These are phyloP conservation scores for Craseonycteris thonglongyai DNA, from an alignment of 2,113 vertebrate genomes.

Conservation along the genomic window DNA sequence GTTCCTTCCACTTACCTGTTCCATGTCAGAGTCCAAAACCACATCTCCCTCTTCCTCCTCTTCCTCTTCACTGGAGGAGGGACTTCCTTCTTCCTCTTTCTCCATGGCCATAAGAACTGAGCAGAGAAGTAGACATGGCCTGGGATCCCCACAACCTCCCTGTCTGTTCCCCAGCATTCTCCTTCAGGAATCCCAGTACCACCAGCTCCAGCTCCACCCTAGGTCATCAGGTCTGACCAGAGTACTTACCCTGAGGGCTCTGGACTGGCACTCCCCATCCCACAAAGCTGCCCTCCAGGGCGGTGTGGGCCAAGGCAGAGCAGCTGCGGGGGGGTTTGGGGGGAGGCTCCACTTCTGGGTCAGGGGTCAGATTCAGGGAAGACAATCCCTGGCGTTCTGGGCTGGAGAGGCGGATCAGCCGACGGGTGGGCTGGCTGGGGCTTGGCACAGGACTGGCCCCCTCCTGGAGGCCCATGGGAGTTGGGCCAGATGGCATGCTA, in stretches of 20 bases:
- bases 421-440: constrained; percentile 22
- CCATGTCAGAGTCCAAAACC: constrained; percentile 20
- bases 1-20: constrained; percentile 60
- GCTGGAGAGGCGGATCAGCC: constrained; percentile 69
- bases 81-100: neutral
- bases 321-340: constrained; percentile 53
- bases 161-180: neutral
- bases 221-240: neutral
- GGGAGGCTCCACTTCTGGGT: constrained; percentile 65
- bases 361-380: constrained; percentile 80
- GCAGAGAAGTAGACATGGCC: neutral
- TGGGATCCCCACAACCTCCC: constrained; percentile 14
- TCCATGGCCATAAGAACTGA: neutral
- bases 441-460: neutral
- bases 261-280: constrained; percentile 53
- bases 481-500: neutral
- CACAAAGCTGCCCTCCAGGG: constrained; percentile 59
- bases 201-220: neutral
- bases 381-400: constrained; percentile 84
- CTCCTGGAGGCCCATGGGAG: neutral
- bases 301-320: constrained; percentile 32
- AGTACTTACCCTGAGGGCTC: constrained; percentile 3
- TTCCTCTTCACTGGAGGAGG: constrained; percentile 67
- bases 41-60: constrained; percentile 74
- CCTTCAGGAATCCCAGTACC: neutral